Evolutionary conservation across 2,797 vertebrate species (phyloP), one percentile per base, ranked within the genome.

Genomic region (Coilia nasus): DNA sequence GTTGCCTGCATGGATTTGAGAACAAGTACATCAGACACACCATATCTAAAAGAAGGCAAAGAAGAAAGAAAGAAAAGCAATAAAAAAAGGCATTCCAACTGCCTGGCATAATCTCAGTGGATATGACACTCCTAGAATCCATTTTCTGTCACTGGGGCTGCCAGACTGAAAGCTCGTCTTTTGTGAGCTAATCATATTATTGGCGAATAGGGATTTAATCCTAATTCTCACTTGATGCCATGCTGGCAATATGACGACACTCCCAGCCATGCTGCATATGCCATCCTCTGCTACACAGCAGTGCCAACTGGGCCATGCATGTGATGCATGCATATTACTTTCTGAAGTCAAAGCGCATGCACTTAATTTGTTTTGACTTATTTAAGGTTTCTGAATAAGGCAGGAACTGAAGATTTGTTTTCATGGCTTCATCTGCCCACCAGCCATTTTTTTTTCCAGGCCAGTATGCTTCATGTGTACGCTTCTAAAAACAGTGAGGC

Each of bases 111-210:
- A 71, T 71, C 64, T 6, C 2, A 35, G 11, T 35, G 17, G 44
- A 78, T 78, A 31, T 44, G 35, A 44, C 71, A 78, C 71, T 44
- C 15, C 12, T 75, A 3, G 4, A 75, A 75, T 41, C 15, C 15
- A 75, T 75, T 75, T 71, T 9, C 71, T 44, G 71, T 41, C 71
- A 78, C 35, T 78, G 71, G 71, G 6, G 35, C 31, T 44, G 71
- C 35, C 7, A 78, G 71, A 78, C 35, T 19, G 7, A 44, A 78
- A 78, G 31, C 71, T 78, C 41, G 6, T 44, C 35, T 78, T 44
- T 78, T 78, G 35, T 78, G 71, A 21, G 31, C 17, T 41, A 44
- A 41, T 78, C 71, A 78, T 44, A 78, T 78, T 78, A 44, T 78
- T 78, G 71, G 35, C 71, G 44, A 41, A 78, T 44, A 10, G 5